Evolutionary conservation across 1,140 invertebrate species (phyloP).

Genomic region (Drosophila santomea): DNA sequence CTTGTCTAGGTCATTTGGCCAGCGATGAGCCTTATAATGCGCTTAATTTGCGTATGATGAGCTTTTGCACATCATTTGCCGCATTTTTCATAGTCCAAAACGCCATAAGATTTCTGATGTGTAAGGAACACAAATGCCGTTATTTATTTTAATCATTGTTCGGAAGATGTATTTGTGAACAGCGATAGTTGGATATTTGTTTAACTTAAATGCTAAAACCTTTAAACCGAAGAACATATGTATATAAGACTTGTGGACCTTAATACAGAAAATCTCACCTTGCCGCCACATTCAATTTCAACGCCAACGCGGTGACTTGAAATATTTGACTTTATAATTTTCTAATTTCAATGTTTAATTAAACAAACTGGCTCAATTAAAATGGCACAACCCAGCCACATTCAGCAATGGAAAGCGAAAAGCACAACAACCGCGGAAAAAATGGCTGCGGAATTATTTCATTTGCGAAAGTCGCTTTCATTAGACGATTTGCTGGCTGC

Average conservation of each 20-base stretch:
- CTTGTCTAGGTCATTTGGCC: constrained; percentile 59
- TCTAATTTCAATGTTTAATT: constrained; percentile 62
- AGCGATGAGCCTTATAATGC: constrained; percentile 64
- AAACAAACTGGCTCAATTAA: constrained; percentile 66
- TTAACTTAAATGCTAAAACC: not conserved
- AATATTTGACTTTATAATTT: constrained; percentile 64
- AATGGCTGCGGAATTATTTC: constrained; percentile 55
- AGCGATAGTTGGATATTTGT: no score
- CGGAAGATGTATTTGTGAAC: no score
- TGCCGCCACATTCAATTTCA: constrained; percentile 20
- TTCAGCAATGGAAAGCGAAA: constrained; percentile 11
- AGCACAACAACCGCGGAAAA: constrained; percentile 19
- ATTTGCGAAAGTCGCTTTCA: constrained; percentile 65
- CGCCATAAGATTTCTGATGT: no score
- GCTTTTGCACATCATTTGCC: not conserved
- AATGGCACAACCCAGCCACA: constrained; percentile 19
- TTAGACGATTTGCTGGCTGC: constrained; percentile 63
- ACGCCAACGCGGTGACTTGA: constrained; percentile 26
- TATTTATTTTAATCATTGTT: no score
- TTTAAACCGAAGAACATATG: constrained; percentile 12
- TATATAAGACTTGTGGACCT: not conserved
- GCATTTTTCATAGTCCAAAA: no score
- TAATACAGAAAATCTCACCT: constrained; percentile 17
- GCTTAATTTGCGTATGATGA: constrained; percentile 59
- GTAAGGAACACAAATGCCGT: no score